Conservation (phyloP, 2,797 vertebrate genomes). For the Anguilla pacifica region DNA sequence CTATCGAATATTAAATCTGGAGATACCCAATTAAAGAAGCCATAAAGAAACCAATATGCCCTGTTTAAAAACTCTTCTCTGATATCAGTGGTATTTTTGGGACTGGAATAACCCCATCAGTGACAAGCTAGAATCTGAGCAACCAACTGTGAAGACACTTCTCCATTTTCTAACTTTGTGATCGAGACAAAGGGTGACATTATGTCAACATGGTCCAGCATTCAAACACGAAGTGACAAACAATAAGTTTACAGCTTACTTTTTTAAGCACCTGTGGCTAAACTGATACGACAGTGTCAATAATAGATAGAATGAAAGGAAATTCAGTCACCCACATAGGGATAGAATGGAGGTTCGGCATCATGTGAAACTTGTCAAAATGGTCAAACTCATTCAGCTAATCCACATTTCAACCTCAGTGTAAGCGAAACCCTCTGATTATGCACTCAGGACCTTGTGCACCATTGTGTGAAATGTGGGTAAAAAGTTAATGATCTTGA, state of each 20-base stretch:
- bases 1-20: not conserved
- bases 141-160: not conserved
- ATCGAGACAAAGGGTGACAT: not conserved
- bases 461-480: conserved; percentile 6
- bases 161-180: not conserved
- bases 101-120: not conserved
- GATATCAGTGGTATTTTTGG: not conserved
- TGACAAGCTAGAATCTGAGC: not conserved
- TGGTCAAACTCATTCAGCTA: conserved; percentile 2
- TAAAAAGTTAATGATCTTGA: conserved; percentile 3
- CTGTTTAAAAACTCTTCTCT: not conserved
- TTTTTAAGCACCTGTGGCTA: not conserved
- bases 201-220: not conserved
- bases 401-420: not conserved
- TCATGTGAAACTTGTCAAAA: not conserved
- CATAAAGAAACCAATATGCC: not conserved
- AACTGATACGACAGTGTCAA: not conserved
- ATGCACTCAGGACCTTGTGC: not conserved
- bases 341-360: not conserved
- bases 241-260: not conserved
- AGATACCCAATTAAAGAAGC: not conserved
- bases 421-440: not conserved
- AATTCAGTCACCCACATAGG: not conserved
- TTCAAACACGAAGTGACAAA: not conserved
- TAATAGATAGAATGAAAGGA: not conserved